These are phyloP conservation scores for Sebastes umbrosus DNA, from an alignment of 2,797 vertebrate genomes.

Conservation along the genomic window DNA sequence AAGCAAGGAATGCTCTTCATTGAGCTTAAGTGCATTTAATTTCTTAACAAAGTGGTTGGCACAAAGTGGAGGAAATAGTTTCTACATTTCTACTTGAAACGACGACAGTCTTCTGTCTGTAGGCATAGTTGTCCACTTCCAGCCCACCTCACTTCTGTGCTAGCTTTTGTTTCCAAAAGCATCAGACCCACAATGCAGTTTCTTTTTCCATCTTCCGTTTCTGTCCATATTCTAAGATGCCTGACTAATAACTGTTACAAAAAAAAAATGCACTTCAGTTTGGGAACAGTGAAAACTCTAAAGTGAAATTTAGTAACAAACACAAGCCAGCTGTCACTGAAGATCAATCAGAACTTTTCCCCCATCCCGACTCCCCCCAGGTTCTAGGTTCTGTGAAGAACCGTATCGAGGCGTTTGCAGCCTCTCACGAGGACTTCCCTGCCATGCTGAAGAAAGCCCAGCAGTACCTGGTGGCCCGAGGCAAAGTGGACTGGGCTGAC, in stretches of 20 bases:
- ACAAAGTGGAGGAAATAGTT: not conserved
- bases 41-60: not conserved
- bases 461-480: conserved; percentile 92
- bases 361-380: conserved; percentile 63
- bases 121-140: conserved; percentile 5
- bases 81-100: not conserved
- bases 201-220: not conserved
- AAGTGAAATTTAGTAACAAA: not conserved
- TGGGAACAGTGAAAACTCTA: not conserved
- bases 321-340: not conserved
- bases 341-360: not conserved
- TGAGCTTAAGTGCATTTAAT: not conserved
- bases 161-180: conserved; percentile 22
- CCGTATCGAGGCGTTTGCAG: conserved; percentile 93
- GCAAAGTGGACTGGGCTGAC: conserved; percentile 90
- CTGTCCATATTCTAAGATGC: not conserved
- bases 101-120: not conserved
- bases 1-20: not conserved
- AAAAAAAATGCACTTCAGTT: not conserved
- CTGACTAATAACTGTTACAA: not conserved
- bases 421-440: conserved; percentile 93
- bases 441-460: conserved; percentile 92
- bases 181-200: conserved; percentile 12
- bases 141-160: conserved; percentile 45
- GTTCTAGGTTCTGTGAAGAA: conserved; percentile 97